Base-by-base conservation (phyloP, 2,888 invertebrate species). In the Ypsolopha scabrella region DNA sequence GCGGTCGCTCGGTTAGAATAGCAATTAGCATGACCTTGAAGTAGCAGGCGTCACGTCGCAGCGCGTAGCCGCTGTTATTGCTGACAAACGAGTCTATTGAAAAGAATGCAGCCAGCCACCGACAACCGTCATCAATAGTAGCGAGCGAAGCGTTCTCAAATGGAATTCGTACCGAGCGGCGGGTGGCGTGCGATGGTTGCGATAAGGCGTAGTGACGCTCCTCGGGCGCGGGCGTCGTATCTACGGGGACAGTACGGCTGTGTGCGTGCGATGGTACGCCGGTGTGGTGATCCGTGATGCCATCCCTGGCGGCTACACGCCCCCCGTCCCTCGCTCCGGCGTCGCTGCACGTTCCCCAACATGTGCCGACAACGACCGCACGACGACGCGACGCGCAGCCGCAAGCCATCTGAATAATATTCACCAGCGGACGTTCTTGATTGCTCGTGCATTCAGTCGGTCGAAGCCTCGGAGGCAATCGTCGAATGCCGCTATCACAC, bases 151-250 rank as follows among this genome's bases (percentile, higher is more conserved):
- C 64, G 70, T 64, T 72, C 72, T 74, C 70, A 70, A 74, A 71
- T 75, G 80, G 80, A 81, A 80, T 83, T 80, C 79, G 75, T 47
- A 7, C 41, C 72, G 73, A 71, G 75, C 69, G 68, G 75, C 72
- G 77, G 79, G 67, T 80, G 75, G 82, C 67, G 82, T 81, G 83
- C 72, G 85, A 86, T 86, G 85, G 79, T 80, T 76, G 74, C 83
- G 83, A 86, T 86, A 85, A 85, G 79, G 79, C 78, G 76, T 65
- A 67, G 75, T 80, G 83, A 80, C 81, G 81, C 76, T 81, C 73
- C 68, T 76, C 77, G 79, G 73, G 77, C 75, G 79, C 73, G 77
- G 76, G 56, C 53, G 51, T 43, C 52, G 53, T 52, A 52, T 49
- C 39, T 14, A 35, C 46, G 35, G 50, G 51, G 48, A 52, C 52